Evolutionary conservation across 2,797 vertebrate genomes (phyloP).

Genomic region (Sternarchorhynchus goeldii): DNA sequence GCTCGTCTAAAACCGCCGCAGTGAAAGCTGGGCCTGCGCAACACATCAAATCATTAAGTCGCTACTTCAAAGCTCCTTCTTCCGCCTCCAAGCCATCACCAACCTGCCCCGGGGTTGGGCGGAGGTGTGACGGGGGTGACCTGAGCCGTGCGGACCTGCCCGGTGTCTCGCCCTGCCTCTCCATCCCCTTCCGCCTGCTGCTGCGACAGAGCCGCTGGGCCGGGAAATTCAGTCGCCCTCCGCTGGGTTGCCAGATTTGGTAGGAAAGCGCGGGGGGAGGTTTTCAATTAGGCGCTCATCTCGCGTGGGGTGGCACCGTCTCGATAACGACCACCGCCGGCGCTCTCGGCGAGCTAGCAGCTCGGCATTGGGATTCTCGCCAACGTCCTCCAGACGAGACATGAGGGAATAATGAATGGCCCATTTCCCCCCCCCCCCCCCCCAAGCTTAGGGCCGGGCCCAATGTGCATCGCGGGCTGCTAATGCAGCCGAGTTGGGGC

Average conservation of each 20-base stretch:
- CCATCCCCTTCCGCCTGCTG: slow-evolving; percentile 1
- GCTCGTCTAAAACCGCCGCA: too few relatives aligned
- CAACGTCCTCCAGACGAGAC: not conserved
- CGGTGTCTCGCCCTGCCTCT: too few relatives aligned
- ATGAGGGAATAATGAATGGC: not conserved
- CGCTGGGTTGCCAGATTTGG: slow-evolving; percentile 48
- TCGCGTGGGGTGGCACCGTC: not conserved
- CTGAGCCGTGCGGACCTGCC: too few relatives aligned
- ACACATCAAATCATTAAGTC: too few relatives aligned
- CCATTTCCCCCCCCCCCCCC: not conserved
- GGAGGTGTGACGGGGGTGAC: too few relatives aligned
- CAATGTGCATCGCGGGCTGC: slow-evolving; percentile 6
- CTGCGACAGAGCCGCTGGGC: slow-evolving; percentile 68
- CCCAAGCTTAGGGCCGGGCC: not conserved
- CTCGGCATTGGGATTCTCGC: not conserved
- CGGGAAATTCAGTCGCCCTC: slow-evolving; percentile 71
- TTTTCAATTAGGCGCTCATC: slow-evolving; percentile 65
- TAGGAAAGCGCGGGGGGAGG: slow-evolving; percentile 63
- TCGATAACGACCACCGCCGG: not conserved
- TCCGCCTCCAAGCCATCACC: too few relatives aligned
- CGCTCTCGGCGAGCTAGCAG: not conserved
- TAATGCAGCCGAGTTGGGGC: slow-evolving; percentile 23
- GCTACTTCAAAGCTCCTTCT: too few relatives aligned
- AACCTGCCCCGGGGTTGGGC: too few relatives aligned
- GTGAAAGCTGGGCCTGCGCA: too few relatives aligned